These are phyloP conservation scores for Triplophysa tibetana DNA, from an alignment of 2,113 vertebrate species.

Conservation along the genomic window DNA sequence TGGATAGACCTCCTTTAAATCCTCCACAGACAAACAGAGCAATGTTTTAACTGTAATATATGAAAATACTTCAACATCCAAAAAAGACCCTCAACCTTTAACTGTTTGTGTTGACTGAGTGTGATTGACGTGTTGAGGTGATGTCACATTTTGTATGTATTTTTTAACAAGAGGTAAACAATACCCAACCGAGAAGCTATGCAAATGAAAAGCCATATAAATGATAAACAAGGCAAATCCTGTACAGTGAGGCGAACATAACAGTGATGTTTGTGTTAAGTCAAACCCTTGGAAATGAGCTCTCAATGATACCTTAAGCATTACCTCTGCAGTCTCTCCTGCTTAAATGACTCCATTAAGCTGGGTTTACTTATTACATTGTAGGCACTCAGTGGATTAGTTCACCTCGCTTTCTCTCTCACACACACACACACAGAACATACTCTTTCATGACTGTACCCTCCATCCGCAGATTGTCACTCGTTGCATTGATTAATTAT, in stretches of 20 bases:
- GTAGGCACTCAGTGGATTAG: slow-evolving; percentile 73
- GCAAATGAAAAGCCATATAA: slow-evolving; percentile 2
- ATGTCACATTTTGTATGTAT: no score
- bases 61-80: no score
- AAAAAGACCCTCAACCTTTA: no score
- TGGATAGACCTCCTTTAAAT: no score
- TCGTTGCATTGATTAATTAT: slow-evolving; percentile 65
- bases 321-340: background rate
- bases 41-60: no score
- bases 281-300: slow-evolving; percentile 10
- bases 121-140: no score
- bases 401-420: slow-evolving; percentile 9
- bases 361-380: slow-evolving; percentile 63
- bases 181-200: background rate
- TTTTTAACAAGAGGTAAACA: background rate
- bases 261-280: background rate
- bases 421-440: slow-evolving; percentile 37
- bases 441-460: background rate
- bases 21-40: no score
- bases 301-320: slow-evolving; percentile 3
- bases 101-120: no score
- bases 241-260: background rate
- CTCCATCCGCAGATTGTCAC: slow-evolving; percentile 36
- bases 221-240: slow-evolving; percentile 18
- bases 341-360: slow-evolving; percentile 69